Conservation (phyloP, 2,797 vertebrate species). For the Amniataba percoides region DNA sequence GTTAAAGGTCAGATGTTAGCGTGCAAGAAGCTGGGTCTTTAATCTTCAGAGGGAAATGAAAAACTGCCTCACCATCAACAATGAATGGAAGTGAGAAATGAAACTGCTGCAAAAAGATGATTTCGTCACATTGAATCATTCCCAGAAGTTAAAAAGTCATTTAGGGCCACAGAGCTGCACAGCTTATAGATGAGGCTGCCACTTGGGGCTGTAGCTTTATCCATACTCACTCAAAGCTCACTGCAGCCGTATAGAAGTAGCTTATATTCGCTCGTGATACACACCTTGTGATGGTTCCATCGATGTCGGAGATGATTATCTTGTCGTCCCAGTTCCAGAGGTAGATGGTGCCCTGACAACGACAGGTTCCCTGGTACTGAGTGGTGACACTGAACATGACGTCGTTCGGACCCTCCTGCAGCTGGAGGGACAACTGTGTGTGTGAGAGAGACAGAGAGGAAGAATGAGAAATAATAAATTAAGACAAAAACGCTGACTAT, state of each 20-base stretch:
- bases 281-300: slow-evolving; percentile 97
- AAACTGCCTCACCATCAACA: slow-evolving; percentile 11
- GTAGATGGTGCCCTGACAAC: slow-evolving; percentile 97
- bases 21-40: neutral
- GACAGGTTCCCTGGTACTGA: slow-evolving; percentile 97
- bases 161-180: neutral
- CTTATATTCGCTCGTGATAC: neutral
- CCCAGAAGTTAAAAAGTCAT: neutral
- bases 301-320: slow-evolving; percentile 97
- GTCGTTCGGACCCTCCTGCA: slow-evolving; percentile 95
- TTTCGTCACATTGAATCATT: neutral
- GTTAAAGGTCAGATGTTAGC: slow-evolving; percentile 1
- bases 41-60: neutral
- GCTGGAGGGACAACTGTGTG: slow-evolving; percentile 88
- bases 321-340: slow-evolving; percentile 99
- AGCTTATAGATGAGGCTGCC: neutral
- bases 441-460: neutral
- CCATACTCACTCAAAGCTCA: neutral
- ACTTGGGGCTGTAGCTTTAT: neutral
- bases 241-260: neutral
- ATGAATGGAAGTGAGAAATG: slow-evolving; percentile 27
- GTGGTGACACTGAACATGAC: slow-evolving; percentile 97
- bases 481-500: neutral
- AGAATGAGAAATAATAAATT: neutral
- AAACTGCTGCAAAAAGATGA: neutral